Percentiles rank a stretch among this genome's conserved stretches.
Conservation (phyloP, 2,888 invertebrate genomes). For the Melanostoma mellinum region DNA sequence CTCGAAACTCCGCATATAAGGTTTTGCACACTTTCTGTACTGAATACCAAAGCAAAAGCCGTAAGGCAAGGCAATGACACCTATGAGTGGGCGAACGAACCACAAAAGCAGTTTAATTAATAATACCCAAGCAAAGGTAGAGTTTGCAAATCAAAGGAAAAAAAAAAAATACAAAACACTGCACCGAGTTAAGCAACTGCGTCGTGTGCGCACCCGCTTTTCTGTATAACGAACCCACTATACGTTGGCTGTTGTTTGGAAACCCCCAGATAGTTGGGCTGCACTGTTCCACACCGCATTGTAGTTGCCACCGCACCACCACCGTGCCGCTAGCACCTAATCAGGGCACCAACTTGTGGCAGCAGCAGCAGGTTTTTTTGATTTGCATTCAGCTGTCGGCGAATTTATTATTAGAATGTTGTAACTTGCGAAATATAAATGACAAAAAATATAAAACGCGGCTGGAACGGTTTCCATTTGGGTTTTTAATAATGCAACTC, state of each 20-base stretch:
- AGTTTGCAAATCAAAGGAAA: conserved; percentile 1
- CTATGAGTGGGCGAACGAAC: conserved; percentile 62
- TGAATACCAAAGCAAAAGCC: conserved; percentile 44
- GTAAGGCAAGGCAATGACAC: conserved; percentile 67
- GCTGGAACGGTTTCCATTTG: conserved; percentile 50
- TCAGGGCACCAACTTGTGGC: conserved; percentile 63
- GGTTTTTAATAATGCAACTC: conserved; percentile 28
- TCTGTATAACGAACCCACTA: conserved; percentile 30
- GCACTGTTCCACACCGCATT: conserved; percentile 11
- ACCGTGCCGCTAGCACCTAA: conserved; percentile 17
- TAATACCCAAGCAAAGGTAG: conserved; percentile 40
- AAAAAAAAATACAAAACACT: conserved; percentile 9
- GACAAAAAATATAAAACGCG: conserved; percentile 23
- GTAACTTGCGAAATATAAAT: conserved; percentile 51
- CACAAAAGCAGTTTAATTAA: conserved; percentile 60
- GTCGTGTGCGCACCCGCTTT: conserved; percentile 61
- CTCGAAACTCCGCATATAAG: conserved; percentile 17
- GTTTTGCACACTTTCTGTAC: conserved; percentile 28
- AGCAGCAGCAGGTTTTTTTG: conserved; percentile 64
- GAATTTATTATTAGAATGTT: conserved; percentile 64
- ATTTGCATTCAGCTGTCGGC: conserved; percentile 69
- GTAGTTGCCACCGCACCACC: conserved; percentile 1
- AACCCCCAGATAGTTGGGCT: conserved; percentile 36
- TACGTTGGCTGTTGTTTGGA: conserved; percentile 8
- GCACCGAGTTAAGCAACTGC: conserved; percentile 46